These are phyloP conservation scores for Agriopis aurantiaria DNA, from an alignment of 2,888 invertebrate species.

Conservation along the genomic window DNA sequence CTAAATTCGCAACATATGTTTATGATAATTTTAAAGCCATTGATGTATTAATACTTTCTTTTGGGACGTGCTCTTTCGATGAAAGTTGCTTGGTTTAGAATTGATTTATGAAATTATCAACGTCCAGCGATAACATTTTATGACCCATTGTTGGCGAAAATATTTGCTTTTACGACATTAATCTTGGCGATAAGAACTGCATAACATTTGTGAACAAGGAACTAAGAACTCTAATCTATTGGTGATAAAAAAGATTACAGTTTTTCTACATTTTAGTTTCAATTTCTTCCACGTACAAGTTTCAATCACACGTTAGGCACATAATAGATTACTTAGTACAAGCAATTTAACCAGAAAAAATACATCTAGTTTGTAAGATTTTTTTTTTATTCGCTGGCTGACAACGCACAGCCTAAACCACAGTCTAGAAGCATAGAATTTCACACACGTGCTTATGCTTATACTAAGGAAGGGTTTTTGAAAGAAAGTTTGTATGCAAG, in stretches of 20 bases:
- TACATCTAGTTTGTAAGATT: too few species aligned
- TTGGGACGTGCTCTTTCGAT: conserved; percentile 33
- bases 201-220: background rate
- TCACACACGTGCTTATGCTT: too few species aligned
- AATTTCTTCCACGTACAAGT: background rate
- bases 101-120: conserved; percentile 36
- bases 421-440: too few species aligned
- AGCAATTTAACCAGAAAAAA: too few species aligned
- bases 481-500: too few species aligned
- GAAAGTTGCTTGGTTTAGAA: conserved; percentile 35
- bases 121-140: conserved; percentile 40
- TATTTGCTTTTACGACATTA: conserved; percentile 39
- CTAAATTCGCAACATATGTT: conserved; percentile 21
- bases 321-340: too few species aligned
- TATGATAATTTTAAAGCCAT: conserved; percentile 27
- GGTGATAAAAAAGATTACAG: conserved; percentile 1
- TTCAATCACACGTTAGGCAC: background rate
- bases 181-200: conserved; percentile 32
- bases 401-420: too few species aligned
- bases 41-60: conserved; percentile 34
- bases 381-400: background rate
- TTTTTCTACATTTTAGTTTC: conserved; percentile 2
- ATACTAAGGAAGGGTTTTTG: too few species aligned
- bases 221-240: background rate
- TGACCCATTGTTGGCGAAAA: conserved; percentile 41